Base-by-base conservation (phyloP, 2,113 vertebrate species). In the Columba janthina region DNA sequence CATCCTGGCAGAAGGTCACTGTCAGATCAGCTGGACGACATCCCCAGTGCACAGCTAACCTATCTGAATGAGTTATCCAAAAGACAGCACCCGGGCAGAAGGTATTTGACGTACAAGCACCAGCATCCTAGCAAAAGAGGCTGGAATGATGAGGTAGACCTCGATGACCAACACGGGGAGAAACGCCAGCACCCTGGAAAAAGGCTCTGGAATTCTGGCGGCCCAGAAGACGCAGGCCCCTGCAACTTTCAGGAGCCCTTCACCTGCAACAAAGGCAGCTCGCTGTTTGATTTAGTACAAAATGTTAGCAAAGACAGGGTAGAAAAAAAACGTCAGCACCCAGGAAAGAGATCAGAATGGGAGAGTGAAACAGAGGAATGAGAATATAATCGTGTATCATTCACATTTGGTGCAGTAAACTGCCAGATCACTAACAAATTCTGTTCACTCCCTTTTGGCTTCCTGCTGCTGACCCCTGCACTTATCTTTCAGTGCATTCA, bases 151-250 rank as follows among this genome's bases (percentile, higher is more conserved):
- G 97, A 98, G 70, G 95, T 76, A 38, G 93, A 95, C n/a, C 66
- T 96, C 2, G 94, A 88, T 62, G 97, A 98, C 46, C 93, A 67
- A 16, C 93, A 97, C 2, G 17, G 97, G 88, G 97, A 98, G 83
- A 99, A 99, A 95, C 98, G 95, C 22, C 99, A 99, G 85, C 98
- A 99, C 62, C 98, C 98, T 0, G 98, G 98, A 42, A 99, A 98
- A 97, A 97, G 98, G 57, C 97, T 97, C 88, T 94, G 96, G 97
- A 98, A 97, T 94, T 90, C 90, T 90, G 92, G 96, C 29, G 97
- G 65, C 82, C 94, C 95, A 93, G 98, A 98, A 95, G 93, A 98
- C 21, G 90, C 64, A 88, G 97, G 94, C 60, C 98, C 97, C 2
- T 99, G 99, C 85, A 98, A 97, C 26, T 91, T 96, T 20, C 96